Percentiles rank a stretch among this genome's conserved stretches.
phyloP scores from a whole-genome alignment of 2,888 invertebrate species.

The Myopa testacea region DNA sequence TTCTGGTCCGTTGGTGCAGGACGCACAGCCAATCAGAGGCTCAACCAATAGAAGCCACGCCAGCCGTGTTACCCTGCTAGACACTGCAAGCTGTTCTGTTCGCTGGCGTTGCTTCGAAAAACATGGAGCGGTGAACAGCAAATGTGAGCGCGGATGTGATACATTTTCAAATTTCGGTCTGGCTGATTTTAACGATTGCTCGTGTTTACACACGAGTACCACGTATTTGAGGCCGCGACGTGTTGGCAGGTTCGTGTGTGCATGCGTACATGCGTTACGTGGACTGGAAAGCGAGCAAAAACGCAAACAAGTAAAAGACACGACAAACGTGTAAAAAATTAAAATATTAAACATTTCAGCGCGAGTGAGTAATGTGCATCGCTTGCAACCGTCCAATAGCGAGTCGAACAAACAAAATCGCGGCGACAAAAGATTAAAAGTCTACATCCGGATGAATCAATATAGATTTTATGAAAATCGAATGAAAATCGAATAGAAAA shows the following conservation, averaged over 20 bases:
- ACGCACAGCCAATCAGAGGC: not conserved
- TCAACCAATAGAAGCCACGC: constrained; percentile 2
- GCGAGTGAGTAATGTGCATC: constrained; percentile 6
- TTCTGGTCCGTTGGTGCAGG: not conserved
- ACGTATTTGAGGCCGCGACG: not conserved
- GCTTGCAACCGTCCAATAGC: not conserved
- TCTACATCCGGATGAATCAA: too few species aligned
- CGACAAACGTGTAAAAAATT: constrained; percentile 18
- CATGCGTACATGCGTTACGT: constrained; percentile 20
- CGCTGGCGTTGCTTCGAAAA: not conserved
- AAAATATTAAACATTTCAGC: constrained; percentile 9
- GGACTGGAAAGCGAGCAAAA: not conserved
- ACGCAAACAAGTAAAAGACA: not conserved
- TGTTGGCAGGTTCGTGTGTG: not conserved
- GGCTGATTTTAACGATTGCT: not conserved
- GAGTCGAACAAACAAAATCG: not conserved
- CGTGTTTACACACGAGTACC: not conserved
- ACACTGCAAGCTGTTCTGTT: not conserved
- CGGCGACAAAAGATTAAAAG: too few species aligned
- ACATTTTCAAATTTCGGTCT: constrained; percentile 1
- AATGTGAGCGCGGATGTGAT: constrained; percentile 12
- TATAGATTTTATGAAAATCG: too few species aligned
- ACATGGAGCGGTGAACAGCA: constrained; percentile 10
- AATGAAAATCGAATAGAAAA: too few species aligned
- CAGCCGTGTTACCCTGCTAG: constrained; percentile 5